These are phyloP conservation scores for Cladopsammia gracilis DNA, from an alignment of 64 coral and sea anemone genomes.

Conservation along the genomic window DNA sequence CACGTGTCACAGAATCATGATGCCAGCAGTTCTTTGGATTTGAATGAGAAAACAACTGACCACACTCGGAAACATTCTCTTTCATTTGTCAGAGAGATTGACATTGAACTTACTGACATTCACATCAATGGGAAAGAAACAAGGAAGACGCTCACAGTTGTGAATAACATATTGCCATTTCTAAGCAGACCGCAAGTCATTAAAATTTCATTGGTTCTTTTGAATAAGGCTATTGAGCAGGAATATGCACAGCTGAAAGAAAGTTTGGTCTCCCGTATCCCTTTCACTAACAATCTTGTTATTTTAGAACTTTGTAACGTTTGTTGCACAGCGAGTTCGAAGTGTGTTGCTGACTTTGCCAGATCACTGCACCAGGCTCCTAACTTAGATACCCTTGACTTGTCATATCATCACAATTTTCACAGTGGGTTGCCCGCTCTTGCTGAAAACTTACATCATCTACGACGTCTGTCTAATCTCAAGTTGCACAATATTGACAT, in stretches of 20 bases:
- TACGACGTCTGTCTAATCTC: too few species aligned
- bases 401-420: too few species aligned
- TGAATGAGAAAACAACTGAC: background rate
- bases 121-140: background rate
- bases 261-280: background rate
- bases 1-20: background rate
- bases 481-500: background rate
- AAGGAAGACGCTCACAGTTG: background rate
- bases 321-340: too few species aligned
- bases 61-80: background rate
- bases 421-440: too few species aligned
- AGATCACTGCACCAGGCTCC: background rate
- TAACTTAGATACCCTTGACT: too few species aligned
- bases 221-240: rapidly evolving
- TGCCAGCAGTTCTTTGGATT: background rate
- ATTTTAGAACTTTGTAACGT: background rate
- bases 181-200: too few species aligned
- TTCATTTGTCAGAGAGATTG: conserved; percentile 1
- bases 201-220: background rate
- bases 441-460: too few species aligned
- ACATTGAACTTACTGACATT: too few species aligned
- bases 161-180: background rate
- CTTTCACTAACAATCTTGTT: background rate
- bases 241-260: background rate
- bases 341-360: background rate